Base-by-base conservation (phyloP, 2,113 vertebrate genomes). In the Picathartes gymnocephalus region DNA sequence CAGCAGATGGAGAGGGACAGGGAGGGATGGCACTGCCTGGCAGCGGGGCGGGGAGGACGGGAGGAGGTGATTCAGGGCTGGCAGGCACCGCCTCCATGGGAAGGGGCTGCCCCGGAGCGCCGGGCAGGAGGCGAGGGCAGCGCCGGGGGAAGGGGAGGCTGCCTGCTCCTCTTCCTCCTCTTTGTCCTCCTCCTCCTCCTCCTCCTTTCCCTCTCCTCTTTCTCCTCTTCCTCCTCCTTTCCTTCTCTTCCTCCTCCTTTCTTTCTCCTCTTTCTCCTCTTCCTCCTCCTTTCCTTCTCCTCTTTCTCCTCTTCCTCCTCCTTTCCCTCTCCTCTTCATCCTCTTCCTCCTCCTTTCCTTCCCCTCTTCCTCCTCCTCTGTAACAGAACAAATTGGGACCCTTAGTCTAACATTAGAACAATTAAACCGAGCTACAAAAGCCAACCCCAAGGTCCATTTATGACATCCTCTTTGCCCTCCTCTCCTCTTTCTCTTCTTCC, bases 51-150 rank as follows among this genome's bases (percentile, higher is more conserved):
- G 90, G 88, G 58, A 87, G 90, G 40, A 31, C 8, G 20, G 80
- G 45, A 48, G 58, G 76, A 48, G 58, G 76, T n/a, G 95, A 86
- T 79, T 77, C 91, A 84, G 16, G 4, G 64, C 89, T 88, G 92
- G 93, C 90, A 78, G 54, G 31, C 17, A 1, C 11, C 4, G 4
- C 61, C 83, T 60, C 72, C 87, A 39, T 3, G 45, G 80, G 50
- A 73, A 89, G 40, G 80, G 70, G 42, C 42, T 39, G 50, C 22
- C 68, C 71, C 6, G 2, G 68, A 68, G 88, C 70, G 37, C 42
- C 4, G 61, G 85, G 48, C 51, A n/a, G 56, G 39, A 77, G 71
- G 71, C 0, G 15, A 31, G 37, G 25, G 30, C 35, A 27, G 37
- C 1, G 0, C 4, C 2, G 35, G 50, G 13, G 10, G 3, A 35